A percentile compares a stretch with the other conserved stretches of the same genome.
phyloP scores from a whole-genome alignment of 2,797 vertebrate species.

The Nannoperca australis region DNA sequence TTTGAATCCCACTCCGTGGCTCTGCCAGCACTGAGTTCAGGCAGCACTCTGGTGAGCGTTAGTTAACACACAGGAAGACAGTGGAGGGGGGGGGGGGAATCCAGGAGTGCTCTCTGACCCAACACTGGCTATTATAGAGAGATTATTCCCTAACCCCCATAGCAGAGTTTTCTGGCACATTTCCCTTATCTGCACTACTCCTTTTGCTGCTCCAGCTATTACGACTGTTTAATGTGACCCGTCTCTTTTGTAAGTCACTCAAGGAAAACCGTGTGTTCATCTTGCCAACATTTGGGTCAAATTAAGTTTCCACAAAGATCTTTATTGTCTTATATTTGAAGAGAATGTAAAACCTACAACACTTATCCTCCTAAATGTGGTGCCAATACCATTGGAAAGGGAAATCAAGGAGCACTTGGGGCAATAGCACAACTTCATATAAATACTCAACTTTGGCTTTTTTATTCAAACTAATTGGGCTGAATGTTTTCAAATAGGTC shows the following conservation, averaged over 20 bases:
- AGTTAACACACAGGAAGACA: constrained; percentile 84
- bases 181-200: constrained; percentile 76
- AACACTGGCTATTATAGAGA: constrained; percentile 81
- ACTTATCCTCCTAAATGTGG: constrained; percentile 37
- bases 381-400: constrained; percentile 54
- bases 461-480: constrained; percentile 61
- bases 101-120: constrained; percentile 81
- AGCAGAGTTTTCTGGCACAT: constrained; percentile 77
- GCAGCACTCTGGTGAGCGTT: constrained; percentile 79
- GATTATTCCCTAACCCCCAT: constrained; percentile 83
- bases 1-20: constrained; percentile 67
- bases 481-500: constrained; percentile 46
- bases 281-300: constrained; percentile 75
- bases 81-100: constrained; percentile 48
- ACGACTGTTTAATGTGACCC: constrained; percentile 79
- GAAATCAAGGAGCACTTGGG: constrained; percentile 62
- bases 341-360: constrained; percentile 64
- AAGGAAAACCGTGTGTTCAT: constrained; percentile 58
- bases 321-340: constrained; percentile 61
- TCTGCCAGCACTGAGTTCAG: constrained; percentile 71
- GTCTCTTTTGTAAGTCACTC: constrained; percentile 76
- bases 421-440: constrained; percentile 61
- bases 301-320: constrained; percentile 72
- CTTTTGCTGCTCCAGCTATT: constrained; percentile 73
- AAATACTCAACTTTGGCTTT: constrained; percentile 51